A percentile compares a stretch with the other conserved stretches of the same genome.
These are phyloP conservation scores for Beaufortia kweichowensis DNA, from an alignment of 2,113 vertebrate genomes.

Conservation along the genomic window DNA sequence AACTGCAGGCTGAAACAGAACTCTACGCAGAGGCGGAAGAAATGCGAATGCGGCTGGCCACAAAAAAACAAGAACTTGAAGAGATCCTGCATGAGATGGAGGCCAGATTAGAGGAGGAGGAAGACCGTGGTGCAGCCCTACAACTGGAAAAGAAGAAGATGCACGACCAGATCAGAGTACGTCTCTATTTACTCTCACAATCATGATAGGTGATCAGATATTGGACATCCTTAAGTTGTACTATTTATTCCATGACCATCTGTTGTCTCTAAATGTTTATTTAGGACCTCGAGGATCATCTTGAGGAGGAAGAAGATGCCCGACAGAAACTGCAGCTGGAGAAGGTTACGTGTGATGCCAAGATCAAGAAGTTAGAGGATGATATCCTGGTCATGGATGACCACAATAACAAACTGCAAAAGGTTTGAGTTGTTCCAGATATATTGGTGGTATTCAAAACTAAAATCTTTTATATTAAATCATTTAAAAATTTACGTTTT, in stretches of 20 bases:
- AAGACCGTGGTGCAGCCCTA: constrained; percentile 80
- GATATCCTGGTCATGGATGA: constrained; percentile 87
- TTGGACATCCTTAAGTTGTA: not conserved
- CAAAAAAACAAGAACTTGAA: constrained; percentile 88
- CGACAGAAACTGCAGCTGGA: constrained; percentile 88
- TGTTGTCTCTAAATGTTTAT: constrained; percentile 4
- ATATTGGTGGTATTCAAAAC: not conserved
- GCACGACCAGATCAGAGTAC: constrained; percentile 86
- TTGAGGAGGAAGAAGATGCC: constrained; percentile 87
- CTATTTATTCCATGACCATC: not conserved
- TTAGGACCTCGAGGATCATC: constrained; percentile 89
- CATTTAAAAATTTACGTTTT: constrained; percentile 1
- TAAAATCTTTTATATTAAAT: too few species aligned
- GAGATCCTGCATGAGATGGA: constrained; percentile 90
- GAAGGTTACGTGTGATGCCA: constrained; percentile 86
- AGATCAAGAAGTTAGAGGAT: constrained; percentile 91
- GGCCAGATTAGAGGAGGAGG: constrained; percentile 85
- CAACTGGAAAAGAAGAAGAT: constrained; percentile 86
- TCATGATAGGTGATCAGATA: not conserved
- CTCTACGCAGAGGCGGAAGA: constrained; percentile 86
- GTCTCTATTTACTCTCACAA: not conserved
- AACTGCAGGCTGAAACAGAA: constrained; percentile 86
- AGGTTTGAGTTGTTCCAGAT: constrained; percentile 65
- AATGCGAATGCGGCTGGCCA: constrained; percentile 82
- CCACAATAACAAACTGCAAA: constrained; percentile 84